Conservation (phyloP, 2,113 vertebrate genomes). For the Zonotrichia leucophrys region DNA sequence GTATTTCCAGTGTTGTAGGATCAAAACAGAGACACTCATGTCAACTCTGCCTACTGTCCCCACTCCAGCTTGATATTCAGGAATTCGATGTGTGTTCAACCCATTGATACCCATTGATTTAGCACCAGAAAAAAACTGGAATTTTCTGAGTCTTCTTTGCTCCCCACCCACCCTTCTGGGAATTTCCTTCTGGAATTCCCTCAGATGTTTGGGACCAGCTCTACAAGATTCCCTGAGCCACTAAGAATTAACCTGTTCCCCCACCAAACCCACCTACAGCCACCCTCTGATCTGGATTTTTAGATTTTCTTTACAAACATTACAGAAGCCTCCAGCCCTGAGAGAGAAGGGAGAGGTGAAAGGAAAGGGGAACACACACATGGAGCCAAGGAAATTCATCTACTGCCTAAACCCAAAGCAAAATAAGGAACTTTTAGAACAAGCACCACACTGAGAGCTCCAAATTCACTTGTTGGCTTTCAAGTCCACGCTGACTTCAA, state of each 20-base stretch:
- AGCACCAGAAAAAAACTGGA: not conserved
- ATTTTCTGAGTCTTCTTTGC: not conserved
- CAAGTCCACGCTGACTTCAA: not conserved
- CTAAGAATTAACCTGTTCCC: not conserved
- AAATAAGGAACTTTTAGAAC: not conserved
- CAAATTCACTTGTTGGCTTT: not conserved
- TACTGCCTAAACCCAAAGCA: not conserved
- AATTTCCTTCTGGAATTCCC: not conserved
- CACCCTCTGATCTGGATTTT: not conserved
- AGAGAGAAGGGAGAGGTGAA: not conserved
- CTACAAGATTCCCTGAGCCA: not conserved
- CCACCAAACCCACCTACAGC: rapidly evolving
- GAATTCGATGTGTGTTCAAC: not conserved
- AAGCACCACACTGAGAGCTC: not conserved
- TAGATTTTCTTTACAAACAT: not conserved
- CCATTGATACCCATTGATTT: not conserved
- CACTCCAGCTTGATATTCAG: not conserved
- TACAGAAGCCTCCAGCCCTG: not conserved
- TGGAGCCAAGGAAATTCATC: not conserved
- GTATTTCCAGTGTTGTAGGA: not conserved
- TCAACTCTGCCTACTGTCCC: not conserved
- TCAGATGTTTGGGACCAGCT: not conserved
- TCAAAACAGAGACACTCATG: not conserved
- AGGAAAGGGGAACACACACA: not conserved
- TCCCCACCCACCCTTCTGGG: not conserved